Base-by-base conservation (phyloP, 2,113 vertebrate species). In the Vulpes lagopus region DNA sequence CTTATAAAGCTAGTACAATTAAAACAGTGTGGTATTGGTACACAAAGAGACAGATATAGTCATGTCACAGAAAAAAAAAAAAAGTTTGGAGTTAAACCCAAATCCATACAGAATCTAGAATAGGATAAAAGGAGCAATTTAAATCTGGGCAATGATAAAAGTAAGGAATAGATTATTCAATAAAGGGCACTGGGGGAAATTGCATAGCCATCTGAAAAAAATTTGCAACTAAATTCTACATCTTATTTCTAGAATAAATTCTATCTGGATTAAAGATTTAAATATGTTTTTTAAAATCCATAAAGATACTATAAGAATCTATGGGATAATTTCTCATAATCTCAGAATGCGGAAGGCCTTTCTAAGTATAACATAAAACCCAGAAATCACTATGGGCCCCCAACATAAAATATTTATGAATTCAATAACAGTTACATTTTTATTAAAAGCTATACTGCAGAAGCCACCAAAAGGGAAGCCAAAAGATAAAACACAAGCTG, bases 381-480 rank as follows among this genome's bases (percentile, higher is more conserved):
- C 38, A 85, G 67, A 83, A 91, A 57, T 59, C 23, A 73, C 67
- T 55, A n/a, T 43, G 38, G 67, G 67, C 67, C 43, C 43, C 15
- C 25, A 91, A 49, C 88, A 73, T 82, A 94, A 95, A 94, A 79
- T 80, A 65, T 89, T 94, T 94, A 85, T 69, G 11, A 86, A 89
- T 78, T 94, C n/a, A 87, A 27, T 71, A 83, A 83, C 12, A 92
- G 57, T 53, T 86, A 89, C n/a, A 60, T 5, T 62, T 86, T 73
- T 53, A 94, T 67, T 51, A 62, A 92, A 92, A 90, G 53, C 25
- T 86, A 51, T 64, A 8, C 49, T 65, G 5, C 2, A 82, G 30
- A 64, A 92, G 65, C 12, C 30, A 78, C 78, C 43, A 86, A 92
- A 94, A 84, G n/a, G 17, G 30, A 76, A 96, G 25, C 85, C 30